Evolutionary conservation across 2,888 invertebrate species (phyloP).

Genomic region (Theretra japonica): DNA sequence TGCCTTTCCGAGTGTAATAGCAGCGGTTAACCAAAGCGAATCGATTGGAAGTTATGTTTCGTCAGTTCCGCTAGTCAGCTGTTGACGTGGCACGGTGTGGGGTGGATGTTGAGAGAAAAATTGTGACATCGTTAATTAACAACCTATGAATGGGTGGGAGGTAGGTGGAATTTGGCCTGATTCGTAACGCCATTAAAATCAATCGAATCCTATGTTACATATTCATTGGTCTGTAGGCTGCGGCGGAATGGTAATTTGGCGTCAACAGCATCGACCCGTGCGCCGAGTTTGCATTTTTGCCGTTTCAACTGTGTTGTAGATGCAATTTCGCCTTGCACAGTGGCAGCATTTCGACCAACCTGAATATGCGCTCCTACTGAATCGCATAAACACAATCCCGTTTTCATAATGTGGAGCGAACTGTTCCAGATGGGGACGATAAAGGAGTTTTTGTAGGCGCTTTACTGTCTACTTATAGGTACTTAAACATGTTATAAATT

Average conservation of each 20-base stretch:
- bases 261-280: constrained; percentile 70
- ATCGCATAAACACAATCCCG: constrained; percentile 57
- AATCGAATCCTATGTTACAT: constrained; percentile 73
- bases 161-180: constrained; percentile 43
- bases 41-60: not conserved
- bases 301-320: constrained; percentile 64
- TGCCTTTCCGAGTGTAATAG: not conserved
- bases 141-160: constrained; percentile 24
- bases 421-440: not conserved
- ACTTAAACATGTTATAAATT: no score
- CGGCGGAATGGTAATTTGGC: constrained; percentile 77
- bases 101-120: not conserved
- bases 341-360: constrained; percentile 50
- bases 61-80: not conserved
- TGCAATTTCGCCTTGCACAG: constrained; percentile 55
- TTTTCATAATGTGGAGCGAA: constrained; percentile 38
- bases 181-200: constrained; percentile 63
- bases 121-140: not conserved
- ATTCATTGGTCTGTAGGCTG: constrained; percentile 76
- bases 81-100: not conserved
- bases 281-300: constrained; percentile 75
- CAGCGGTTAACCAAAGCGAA: not conserved
- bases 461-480: not conserved
- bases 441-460: not conserved
- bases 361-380: constrained; percentile 56